Evolutionary conservation across 2,797 vertebrate genomes (phyloP).

Genomic region (Scomberomorus guttatus): DNA sequence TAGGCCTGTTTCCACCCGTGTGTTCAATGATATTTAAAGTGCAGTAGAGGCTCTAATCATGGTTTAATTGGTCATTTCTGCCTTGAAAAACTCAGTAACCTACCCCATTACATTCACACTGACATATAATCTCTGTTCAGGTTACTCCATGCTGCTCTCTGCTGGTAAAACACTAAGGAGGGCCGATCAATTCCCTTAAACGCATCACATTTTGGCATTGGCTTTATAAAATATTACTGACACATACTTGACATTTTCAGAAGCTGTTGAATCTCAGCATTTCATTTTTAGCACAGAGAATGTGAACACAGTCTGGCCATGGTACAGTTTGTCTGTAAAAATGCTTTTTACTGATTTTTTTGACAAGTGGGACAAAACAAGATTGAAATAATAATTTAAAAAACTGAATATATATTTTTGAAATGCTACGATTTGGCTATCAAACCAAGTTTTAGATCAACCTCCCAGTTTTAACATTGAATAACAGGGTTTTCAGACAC

Average conservation of each 20-base stretch:
- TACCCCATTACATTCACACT: background rate
- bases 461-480: no score
- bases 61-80: background rate
- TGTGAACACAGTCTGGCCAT: background rate
- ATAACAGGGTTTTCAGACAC: no score
- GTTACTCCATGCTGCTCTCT: slow-evolving; percentile 72
- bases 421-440: no score
- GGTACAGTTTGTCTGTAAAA: background rate
- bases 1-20: background rate
- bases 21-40: slow-evolving; percentile 1
- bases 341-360: background rate
- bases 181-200: background rate
- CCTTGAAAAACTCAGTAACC: background rate
- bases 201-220: background rate
- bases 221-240: background rate
- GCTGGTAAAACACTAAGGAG: slow-evolving; percentile 54
- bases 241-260: background rate
- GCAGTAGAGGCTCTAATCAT: background rate
- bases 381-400: no score
- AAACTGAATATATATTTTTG: no score
- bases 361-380: no score
- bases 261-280: background rate
- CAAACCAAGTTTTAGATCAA: no score
- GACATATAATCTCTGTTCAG: slow-evolving; percentile 18
- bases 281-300: background rate